Base-by-base conservation (phyloP, 2,113 vertebrate species). In the Heloderma charlesbogerti region DNA sequence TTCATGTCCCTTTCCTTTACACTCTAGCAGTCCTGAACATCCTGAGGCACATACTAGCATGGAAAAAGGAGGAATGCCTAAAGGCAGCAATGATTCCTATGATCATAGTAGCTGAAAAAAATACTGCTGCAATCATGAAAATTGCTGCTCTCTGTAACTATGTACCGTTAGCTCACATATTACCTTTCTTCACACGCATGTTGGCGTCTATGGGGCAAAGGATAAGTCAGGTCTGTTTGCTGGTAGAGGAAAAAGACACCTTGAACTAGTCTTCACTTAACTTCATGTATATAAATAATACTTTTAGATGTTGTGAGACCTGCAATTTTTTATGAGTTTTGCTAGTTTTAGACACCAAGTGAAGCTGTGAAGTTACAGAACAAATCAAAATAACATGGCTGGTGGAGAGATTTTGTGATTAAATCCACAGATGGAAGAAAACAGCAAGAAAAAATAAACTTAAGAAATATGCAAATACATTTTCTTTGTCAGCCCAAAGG, bases 241-340 rank as follows among this genome's bases (percentile, higher is more conserved):
- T 63, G 34, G 34, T 25, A 66, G 29, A 84, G n/a, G 81, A 12
- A 63, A 15, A 8, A 2, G 57, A 60, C 57, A 60, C 60, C 60
- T 63, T 27, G 27, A 83, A 84, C 29, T 5, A 60, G 16, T 29
- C 31, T 67, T 89, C 12, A 10, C 6, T 72, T 57, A n/a, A 57
- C 74, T 83, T 84, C 25, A 20, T 43, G 20, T 18, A 48, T 4
- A n/a, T 27, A 94, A 86, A 94, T 31, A 94, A 84, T 94, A 86
- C 37, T 88, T 90, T 45, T 6, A 90, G 91, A 96, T 94, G 66
- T 92, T 75, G 63, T 29, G 27, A 89, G 71, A 71, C 93, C 93
- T 93, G 92, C 13, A 79, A 12, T 63, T 91, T 92, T 90, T 77
- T 92, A 86, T 89, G 1, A 6, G 60, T 79, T 20, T 54, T 69